Percentiles rank a stretch among this genome's conserved stretches.
phyloP scores from a whole-genome alignment of 2,888 invertebrate species.

The Argynnis bischoffii region DNA sequence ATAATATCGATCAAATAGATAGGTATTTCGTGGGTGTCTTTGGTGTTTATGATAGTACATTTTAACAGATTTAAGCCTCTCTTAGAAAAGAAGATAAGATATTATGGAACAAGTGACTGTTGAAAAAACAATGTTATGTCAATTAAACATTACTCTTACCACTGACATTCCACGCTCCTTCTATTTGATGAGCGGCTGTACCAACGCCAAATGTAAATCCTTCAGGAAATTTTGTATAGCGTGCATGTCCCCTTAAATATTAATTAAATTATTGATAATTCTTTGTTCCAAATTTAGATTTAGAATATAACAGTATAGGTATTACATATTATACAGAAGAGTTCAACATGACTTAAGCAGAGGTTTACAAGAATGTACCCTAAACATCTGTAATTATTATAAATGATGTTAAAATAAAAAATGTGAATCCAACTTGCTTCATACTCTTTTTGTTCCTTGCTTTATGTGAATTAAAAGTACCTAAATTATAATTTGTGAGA shows the following conservation, averaged over 20 bases:
- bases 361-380: too few relatives aligned
- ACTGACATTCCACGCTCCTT: conserved; percentile 84
- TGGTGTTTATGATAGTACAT: neutral
- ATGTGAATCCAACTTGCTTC: too few relatives aligned
- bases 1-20: conserved; percentile 14
- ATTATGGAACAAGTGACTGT: neutral
- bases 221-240: conserved; percentile 73
- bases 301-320: too few relatives aligned
- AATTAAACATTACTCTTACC: conserved; percentile 63
- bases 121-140: neutral
- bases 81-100: conserved; percentile 6
- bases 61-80: conserved; percentile 8
- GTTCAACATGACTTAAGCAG: too few relatives aligned
- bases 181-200: conserved; percentile 84
- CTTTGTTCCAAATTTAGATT: neutral
- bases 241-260: conserved; percentile 52
- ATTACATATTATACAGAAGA: too few relatives aligned
- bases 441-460: too few relatives aligned
- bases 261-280: neutral
- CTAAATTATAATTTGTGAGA: too few relatives aligned
- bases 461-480: too few relatives aligned
- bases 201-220: conserved; percentile 78
- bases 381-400: too few relatives aligned
- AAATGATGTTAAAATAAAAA: too few relatives aligned
- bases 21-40: conserved; percentile 12